Percentiles rank a stretch among this genome's conserved stretches.
Evolutionary conservation across 2,797 vertebrate genomes (phyloP).

Genomic region (Sebastes diaconus): DNA sequence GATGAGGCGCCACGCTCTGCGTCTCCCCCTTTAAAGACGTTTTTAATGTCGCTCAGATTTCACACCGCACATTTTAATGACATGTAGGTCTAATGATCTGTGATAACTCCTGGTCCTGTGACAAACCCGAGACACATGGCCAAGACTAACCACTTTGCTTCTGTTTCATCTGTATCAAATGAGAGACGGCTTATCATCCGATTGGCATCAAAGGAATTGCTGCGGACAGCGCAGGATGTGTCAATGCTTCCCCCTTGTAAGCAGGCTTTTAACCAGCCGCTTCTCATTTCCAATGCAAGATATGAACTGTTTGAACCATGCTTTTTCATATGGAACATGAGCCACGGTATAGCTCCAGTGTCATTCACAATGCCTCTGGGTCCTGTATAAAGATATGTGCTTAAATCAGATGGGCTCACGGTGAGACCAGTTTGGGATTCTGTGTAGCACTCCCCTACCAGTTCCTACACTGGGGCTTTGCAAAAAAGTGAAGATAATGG

Average conservation of each 20-base stretch:
- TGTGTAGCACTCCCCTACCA: slow-evolving; percentile 20
- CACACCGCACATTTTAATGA: slow-evolving; percentile 48
- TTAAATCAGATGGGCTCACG: slow-evolving; percentile 45
- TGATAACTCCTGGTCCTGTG: slow-evolving; percentile 34
- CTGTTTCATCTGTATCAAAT: slow-evolving; percentile 39
- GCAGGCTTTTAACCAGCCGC: slow-evolving; percentile 39
- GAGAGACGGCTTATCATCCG: slow-evolving; percentile 17
- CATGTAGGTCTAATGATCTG: slow-evolving; percentile 41
- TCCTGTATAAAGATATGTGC: slow-evolving; percentile 30
- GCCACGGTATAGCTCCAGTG: slow-evolving; percentile 11
- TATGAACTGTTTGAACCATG: slow-evolving; percentile 35
- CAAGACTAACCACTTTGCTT: slow-evolving; percentile 21
- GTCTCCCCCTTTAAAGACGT: background rate
- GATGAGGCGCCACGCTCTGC: slow-evolving; percentile 5
- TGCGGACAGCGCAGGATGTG: slow-evolving; percentile 24
- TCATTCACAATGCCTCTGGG: slow-evolving; percentile 40
- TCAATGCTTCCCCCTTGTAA: slow-evolving; percentile 15
- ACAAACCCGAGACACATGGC: slow-evolving; percentile 45
- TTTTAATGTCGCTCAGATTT: slow-evolving; percentile 29
- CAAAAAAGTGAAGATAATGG: slow-evolving; percentile 66
- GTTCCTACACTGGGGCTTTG: slow-evolving; percentile 37
- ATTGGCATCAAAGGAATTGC: slow-evolving; percentile 44
- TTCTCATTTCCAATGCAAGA: slow-evolving; percentile 46
- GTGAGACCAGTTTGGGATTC: slow-evolving; percentile 41
- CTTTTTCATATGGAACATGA: slow-evolving; percentile 48